Evolutionary conservation across 2,797 vertebrate species (phyloP), one percentile per base, ranked within the genome.

Genomic region (Coccyzus lansbergi): DNA sequence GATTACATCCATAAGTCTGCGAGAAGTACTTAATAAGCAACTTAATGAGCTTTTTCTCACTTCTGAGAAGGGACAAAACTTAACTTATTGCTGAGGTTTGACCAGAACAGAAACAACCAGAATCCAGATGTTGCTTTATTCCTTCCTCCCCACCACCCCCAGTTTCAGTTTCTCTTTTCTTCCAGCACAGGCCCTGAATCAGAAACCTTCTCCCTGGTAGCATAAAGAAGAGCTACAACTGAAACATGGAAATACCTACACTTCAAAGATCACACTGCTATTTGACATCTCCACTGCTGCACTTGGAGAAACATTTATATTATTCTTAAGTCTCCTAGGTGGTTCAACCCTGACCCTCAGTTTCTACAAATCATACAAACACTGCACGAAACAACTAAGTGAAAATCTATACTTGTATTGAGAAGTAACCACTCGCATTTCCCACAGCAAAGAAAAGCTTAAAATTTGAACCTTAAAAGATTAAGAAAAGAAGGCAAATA

Each of bases 1-100:
- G 7, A 74, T 31, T 31, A 74, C 1, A 1, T 52, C 22, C 44
- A 49, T 20, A 56, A 69, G 44, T 15, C 59, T 0, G 0, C 21
- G 9, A 31, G 5, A 83, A 84, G 42, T 29, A 48, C 15, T 64
- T 58, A 56, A 58, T 19, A 52, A 85, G 48, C 36, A 86, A 19
- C 24, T 44, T 44, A 44, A 44, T 44, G 42, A 78, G 15, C 2
- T 0, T 44, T 31, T 88, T 75, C 51, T 60, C 36, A 62, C 25
- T 59, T 40, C 33, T 34, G 22, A 58, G 46, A 70, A 71, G 8
- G 7, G 36, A 46, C 58, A 78, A 60, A 70, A 46, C 17, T 29
- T 72, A n/a, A 48, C 29, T 28, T 81, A 83, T 42, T 84, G 34
- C 26, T 71, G 28, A 7, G 21, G 16, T 49, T n/a, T 44, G 34